These are phyloP conservation scores for Laothoe populi DNA, from an alignment of 2,888 invertebrate species.

Conservation along the genomic window DNA sequence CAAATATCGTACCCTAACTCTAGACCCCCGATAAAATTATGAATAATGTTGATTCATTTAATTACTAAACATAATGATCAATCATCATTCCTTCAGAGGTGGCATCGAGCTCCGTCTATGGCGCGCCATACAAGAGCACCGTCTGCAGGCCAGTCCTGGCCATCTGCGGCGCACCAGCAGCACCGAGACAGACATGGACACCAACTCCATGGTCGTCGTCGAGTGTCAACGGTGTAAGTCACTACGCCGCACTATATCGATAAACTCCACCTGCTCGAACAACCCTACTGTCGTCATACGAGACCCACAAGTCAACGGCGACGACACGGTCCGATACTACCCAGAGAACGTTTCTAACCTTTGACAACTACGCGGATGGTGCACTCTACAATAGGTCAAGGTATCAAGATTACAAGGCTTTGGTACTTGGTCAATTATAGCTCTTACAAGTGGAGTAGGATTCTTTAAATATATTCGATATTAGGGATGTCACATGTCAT, in stretches of 20 bases:
- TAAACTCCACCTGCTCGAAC: constrained; percentile 53
- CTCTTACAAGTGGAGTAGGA: background rate
- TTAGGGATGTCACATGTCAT: too few relatives aligned
- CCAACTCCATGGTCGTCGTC: constrained; percentile 75
- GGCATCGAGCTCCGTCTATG: constrained; percentile 94
- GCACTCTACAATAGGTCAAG: constrained; percentile 71
- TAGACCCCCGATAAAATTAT: too few relatives aligned
- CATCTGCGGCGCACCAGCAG: constrained; percentile 70
- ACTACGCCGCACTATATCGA: constrained; percentile 53
- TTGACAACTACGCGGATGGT: constrained; percentile 82
- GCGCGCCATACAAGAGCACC: constrained; percentile 90
- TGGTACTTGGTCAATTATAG: background rate
- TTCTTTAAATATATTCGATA: background rate
- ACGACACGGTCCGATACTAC: constrained; percentile 58
- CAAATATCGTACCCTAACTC: too few relatives aligned
- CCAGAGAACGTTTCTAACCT: constrained; percentile 67
- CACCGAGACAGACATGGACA: constrained; percentile 76
- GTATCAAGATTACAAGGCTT: background rate
- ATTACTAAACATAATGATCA: too few relatives aligned
- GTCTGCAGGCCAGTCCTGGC: constrained; percentile 59
- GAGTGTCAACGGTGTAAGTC: constrained; percentile 72
- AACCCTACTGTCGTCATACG: constrained; percentile 73
- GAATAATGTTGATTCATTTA: too few relatives aligned
- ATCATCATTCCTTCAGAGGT: constrained; percentile 81
- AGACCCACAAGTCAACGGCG: constrained; percentile 63